A percentile compares a stretch with the other conserved stretches of the same genome.
These are phyloP conservation scores for Epinotia demarniana DNA, from an alignment of 2,888 invertebrate genomes.

Conservation along the genomic window DNA sequence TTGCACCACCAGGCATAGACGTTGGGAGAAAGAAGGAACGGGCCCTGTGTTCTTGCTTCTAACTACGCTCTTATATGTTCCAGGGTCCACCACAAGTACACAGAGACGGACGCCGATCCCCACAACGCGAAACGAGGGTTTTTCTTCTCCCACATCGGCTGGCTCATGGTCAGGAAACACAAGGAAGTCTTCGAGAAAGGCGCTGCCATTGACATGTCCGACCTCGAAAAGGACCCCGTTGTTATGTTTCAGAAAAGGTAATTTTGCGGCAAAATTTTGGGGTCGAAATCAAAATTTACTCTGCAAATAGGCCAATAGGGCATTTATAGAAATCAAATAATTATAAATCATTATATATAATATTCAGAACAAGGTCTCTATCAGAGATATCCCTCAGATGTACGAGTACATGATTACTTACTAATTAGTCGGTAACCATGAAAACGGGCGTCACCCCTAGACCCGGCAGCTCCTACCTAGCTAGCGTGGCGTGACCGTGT, in stretches of 20 bases:
- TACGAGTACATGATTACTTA: no score
- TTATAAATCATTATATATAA: no score
- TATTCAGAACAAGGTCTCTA: no score
- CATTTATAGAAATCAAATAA: no score
- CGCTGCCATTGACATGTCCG: conserved; percentile 93
- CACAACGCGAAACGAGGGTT: conserved; percentile 95
- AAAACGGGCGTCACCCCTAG: no score
- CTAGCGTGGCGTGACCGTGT: no score
- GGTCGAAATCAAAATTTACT: not conserved
- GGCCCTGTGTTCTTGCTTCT: not conserved
- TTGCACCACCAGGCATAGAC: no score
- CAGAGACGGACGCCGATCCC: conserved; percentile 95
- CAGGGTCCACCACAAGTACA: conserved; percentile 95
- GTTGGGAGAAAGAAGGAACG: no score
- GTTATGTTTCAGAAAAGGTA: conserved; percentile 95
- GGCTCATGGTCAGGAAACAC: conserved; percentile 95
- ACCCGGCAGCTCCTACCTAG: no score
- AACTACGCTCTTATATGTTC: conserved; percentile 8
- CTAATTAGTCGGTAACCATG: no score
- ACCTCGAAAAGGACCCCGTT: conserved; percentile 92
- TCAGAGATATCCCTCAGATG: no score
- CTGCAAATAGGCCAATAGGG: no score
- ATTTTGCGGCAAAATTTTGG: conserved; percentile 4
- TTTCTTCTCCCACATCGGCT: conserved; percentile 98
- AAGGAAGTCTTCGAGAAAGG: conserved; percentile 95